Base-by-base conservation (phyloP, 2,113 vertebrate genomes). In the Phoxinus phoxinus region DNA sequence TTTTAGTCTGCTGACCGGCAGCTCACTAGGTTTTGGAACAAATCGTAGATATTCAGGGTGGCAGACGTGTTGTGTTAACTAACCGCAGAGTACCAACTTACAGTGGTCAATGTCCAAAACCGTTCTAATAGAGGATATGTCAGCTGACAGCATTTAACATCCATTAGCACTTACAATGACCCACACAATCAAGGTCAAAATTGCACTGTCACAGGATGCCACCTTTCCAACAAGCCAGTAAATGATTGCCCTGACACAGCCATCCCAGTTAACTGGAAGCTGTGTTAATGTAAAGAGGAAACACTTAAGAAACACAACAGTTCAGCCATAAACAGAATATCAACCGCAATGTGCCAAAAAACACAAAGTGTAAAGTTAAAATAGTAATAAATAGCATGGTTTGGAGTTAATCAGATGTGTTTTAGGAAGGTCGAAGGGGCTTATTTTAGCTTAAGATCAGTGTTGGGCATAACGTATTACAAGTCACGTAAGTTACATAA, bases 101-200 rank as follows among this genome's bases (percentile, higher is more conserved):
- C 9, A 61, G 59, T 13, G 59, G 19, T 2, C 53, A 56, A 56
- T 56, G n/a, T 63, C 59, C 25, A 63, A 25, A 63, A 63, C 27
- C 10, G 0, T 63, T 63, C 53, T 56, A 56, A 56, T 23, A 56
- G 53, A 21, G 19, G 53, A 56, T 63, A 4, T n/a, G n/a, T 27
- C 0, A 11, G 59, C 59, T 63, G 59, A 25, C 67, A 67, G 13
- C 13, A 37, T 37, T 41, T 53, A 6, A 19, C 27, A 53, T 53
- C 74, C 74, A 53, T 76, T 76, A 76, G 11, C 27, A 2, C 27
- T 76, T 15, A 32, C 48, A 76, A 71, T 71, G 74, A 21, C 74
- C 25, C 74, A 25, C 37, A 73, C 69, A 73, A 6, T 32, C 17
- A 76, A 76, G 74, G 48, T 53, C 46, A 72, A 72, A 72, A 72